Evolutionary conservation across 2,888 invertebrate species (phyloP).

Genomic region (Aspidiotus destructor): DNA sequence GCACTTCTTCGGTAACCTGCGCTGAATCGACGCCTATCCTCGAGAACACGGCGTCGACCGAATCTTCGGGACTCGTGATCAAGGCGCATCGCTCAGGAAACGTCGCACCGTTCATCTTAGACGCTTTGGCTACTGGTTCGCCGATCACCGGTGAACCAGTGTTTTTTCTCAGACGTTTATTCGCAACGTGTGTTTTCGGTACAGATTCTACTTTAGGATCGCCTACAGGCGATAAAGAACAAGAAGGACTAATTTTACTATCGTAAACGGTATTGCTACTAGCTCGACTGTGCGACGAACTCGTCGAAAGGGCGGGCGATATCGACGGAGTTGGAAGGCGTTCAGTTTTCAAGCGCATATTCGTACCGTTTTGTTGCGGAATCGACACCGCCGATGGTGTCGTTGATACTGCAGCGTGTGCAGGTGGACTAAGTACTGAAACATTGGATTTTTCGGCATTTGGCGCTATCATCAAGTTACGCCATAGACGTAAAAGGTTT

Average conservation of each 20-base stretch:
- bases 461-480: conserved; percentile 65
- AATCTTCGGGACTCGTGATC: background rate
- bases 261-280: conserved; percentile 12
- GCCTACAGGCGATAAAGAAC: conserved; percentile 36
- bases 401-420: conserved; percentile 29
- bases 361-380: conserved; percentile 35
- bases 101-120: conserved; percentile 24
- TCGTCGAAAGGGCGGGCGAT: conserved; percentile 22
- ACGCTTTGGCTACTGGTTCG: conserved; percentile 21
- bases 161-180: conserved; percentile 48
- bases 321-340: conserved; percentile 16
- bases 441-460: conserved; percentile 38
- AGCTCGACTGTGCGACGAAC: conserved; percentile 6
- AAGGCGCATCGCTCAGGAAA: conserved; percentile 10
- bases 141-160: background rate
- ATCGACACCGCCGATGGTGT: conserved; percentile 18
- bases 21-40: conserved; percentile 1
- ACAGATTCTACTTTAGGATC: conserved; percentile 42
- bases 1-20: background rate
- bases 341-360: conserved; percentile 9
- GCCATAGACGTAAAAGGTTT: conserved; percentile 84
- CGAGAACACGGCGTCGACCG: conserved; percentile 9
- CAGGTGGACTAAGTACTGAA: conserved; percentile 34
- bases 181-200: conserved; percentile 48
- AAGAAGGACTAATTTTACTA: conserved; percentile 25